Conservation (phyloP, 2,888 invertebrate genomes). For the Pyrocoelia pectoralis region DNA sequence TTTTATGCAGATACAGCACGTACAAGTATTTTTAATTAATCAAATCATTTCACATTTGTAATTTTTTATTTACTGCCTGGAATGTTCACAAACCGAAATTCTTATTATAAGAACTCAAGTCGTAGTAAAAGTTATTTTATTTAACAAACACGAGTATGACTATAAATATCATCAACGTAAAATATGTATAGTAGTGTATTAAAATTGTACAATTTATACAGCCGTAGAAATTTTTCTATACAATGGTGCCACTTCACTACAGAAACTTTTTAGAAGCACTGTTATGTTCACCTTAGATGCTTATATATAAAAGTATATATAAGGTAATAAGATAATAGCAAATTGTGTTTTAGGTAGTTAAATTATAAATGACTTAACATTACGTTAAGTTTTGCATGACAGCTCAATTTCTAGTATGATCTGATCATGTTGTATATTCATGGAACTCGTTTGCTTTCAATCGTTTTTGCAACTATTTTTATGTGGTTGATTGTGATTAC, state of each 20-base stretch:
- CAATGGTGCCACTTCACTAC: constrained; percentile 55
- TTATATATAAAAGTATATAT: constrained; percentile 53
- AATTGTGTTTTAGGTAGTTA: constrained; percentile 53
- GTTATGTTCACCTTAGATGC: constrained; percentile 53
- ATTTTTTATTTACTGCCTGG: constrained; percentile 13
- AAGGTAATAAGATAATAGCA: constrained; percentile 47
- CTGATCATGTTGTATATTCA: constrained; percentile 42
- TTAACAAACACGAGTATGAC: constrained; percentile 1
- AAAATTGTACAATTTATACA: constrained; percentile 49
- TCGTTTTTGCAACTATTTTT: constrained; percentile 4
- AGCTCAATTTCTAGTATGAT: constrained; percentile 52
- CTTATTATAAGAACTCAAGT: not conserved
- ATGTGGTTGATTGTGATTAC: not conserved
- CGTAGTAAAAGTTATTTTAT: not conserved
- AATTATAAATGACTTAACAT: constrained; percentile 38
- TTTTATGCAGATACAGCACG: not conserved
- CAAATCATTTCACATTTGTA: not conserved
- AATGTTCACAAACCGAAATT: constrained; percentile 13
- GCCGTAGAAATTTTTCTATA: constrained; percentile 47
- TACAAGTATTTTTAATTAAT: not conserved
- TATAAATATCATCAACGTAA: constrained; percentile 15
- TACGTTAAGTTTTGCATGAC: constrained; percentile 50
- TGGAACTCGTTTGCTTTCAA: constrained; percentile 39
- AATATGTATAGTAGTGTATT: constrained; percentile 14
- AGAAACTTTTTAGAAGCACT: constrained; percentile 52